These are phyloP conservation scores for Hydriomena furcata DNA, from an alignment of 2,888 invertebrate genomes.

Conservation along the genomic window DNA sequence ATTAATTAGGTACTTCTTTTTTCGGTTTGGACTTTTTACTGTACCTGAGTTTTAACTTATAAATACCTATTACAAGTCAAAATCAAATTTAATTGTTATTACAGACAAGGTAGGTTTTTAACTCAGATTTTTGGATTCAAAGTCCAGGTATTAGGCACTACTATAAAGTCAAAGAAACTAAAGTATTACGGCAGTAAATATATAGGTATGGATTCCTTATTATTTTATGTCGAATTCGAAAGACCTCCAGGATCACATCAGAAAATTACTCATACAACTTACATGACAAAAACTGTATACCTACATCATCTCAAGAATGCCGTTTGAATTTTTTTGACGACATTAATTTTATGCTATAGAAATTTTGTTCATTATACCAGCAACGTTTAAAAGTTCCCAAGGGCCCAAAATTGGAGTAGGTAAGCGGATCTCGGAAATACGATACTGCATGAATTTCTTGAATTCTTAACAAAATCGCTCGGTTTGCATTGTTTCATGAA, in stretches of 20 bases:
- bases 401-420: slow-evolving; percentile 47
- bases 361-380: slow-evolving; percentile 55
- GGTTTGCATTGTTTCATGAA: slow-evolving; percentile 26
- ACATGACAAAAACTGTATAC: no score
- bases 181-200: no score
- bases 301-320: slow-evolving; percentile 49
- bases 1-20: slow-evolving; percentile 23
- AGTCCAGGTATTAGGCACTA: no score
- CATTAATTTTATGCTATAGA: slow-evolving; percentile 55
- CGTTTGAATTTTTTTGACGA: slow-evolving; percentile 48
- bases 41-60: neutral
- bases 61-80: no score
- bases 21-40: slow-evolving; percentile 2
- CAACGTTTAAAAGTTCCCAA: slow-evolving; percentile 54
- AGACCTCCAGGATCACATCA: no score
- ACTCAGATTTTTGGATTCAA: no score
- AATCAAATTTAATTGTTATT: no score
- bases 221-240: no score
- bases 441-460: slow-evolving; percentile 16
- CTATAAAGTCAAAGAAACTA: no score
- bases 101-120: no score
- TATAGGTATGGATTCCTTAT: no score
- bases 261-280: no score
- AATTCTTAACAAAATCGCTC: slow-evolving; percentile 17
- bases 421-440: slow-evolving; percentile 24